phyloP scores from a whole-genome alignment of 2,888 invertebrate species.

The Apodemia duryi region DNA sequence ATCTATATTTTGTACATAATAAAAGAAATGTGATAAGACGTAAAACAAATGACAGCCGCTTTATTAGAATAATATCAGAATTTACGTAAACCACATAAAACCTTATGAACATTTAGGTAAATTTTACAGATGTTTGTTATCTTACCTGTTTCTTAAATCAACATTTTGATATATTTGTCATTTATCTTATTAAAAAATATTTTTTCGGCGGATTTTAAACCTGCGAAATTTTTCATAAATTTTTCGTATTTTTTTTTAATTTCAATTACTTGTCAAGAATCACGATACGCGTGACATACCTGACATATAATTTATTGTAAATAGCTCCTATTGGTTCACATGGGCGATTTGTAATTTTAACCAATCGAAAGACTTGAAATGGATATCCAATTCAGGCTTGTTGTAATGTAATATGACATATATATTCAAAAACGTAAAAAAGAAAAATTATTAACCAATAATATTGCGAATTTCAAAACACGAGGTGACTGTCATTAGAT shows the following conservation, averaged over 20 bases:
- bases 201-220: conserved; percentile 4
- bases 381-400: not conserved
- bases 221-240: conserved; percentile 16
- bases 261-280: conserved; percentile 9
- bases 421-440: not conserved
- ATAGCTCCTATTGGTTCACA: not conserved
- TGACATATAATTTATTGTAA: conserved; percentile 9
- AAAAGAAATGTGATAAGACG: conserved; percentile 24
- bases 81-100: conserved; percentile 13
- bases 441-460: not conserved
- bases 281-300: not conserved
- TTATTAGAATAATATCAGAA: conserved; percentile 1
- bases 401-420: not conserved
- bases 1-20: conserved; percentile 31
- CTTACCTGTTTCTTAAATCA: conserved; percentile 59
- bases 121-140: not conserved
- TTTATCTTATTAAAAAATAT: not conserved
- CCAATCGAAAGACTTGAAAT: not conserved
- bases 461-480: no score
- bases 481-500: no score
- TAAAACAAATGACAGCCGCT: conserved; percentile 15
- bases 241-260: conserved; percentile 13
- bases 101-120: not conserved
- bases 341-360: not conserved
- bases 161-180: conserved; percentile 37